These are phyloP conservation scores for Pantherophis guttatus DNA, from an alignment of 2,113 vertebrate species.

Conservation along the genomic window DNA sequence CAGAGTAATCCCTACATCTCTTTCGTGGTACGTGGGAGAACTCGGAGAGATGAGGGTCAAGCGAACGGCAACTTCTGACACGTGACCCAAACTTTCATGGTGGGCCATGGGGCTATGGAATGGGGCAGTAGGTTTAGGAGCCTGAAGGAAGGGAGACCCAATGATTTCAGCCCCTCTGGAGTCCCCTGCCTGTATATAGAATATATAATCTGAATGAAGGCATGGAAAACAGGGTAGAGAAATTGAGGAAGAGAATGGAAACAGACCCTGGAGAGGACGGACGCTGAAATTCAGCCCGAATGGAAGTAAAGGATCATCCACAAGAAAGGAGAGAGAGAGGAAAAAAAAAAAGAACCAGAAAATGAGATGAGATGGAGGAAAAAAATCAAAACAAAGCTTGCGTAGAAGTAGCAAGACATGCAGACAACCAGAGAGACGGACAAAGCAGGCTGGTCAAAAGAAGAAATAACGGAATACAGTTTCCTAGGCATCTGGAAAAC, in stretches of 20 bases:
- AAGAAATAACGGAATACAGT: background rate
- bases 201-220: slow-evolving; percentile 60
- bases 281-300: background rate
- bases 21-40: background rate
- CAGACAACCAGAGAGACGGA: slow-evolving; percentile 37
- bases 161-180: slow-evolving; percentile 15
- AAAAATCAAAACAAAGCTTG: slow-evolving; percentile 23
- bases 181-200: slow-evolving; percentile 64
- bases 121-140: background rate
- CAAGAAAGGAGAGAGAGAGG: too few relatives aligned
- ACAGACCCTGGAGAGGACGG: too few relatives aligned
- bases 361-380: slow-evolving; percentile 1
- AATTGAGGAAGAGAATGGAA: background rate
- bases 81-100: background rate
- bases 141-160: background rate
- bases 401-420: slow-evolving; percentile 24
- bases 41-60: background rate
- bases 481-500: slow-evolving; percentile 24
- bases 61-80: background rate
- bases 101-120: background rate
- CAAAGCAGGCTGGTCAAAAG: slow-evolving; percentile 6
- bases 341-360: background rate
- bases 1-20: background rate
- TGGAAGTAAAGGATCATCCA: background rate
- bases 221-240: slow-evolving; percentile 27